Evolutionary conservation across 2,888 invertebrate genomes (phyloP).

Genomic region (Cryptocephalus primarius): DNA sequence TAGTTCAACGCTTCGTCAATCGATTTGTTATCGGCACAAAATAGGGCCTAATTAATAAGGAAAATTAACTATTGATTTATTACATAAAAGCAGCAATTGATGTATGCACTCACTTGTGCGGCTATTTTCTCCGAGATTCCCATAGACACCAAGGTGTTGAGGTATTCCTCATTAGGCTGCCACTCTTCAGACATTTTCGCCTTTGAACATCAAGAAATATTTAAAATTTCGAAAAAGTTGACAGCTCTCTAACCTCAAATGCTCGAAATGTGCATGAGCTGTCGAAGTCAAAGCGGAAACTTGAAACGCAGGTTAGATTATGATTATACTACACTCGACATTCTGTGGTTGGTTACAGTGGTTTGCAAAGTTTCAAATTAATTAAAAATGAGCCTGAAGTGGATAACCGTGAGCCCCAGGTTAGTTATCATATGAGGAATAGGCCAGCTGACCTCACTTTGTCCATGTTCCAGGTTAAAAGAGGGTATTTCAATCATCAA

Average conservation of each 20-base stretch:
- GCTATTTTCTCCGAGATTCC: constrained; percentile 37
- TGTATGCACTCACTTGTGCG: constrained; percentile 27
- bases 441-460: neutral
- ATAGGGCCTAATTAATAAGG: constrained; percentile 36
- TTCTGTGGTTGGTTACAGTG: too few relatives aligned
- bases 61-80: constrained; percentile 4
- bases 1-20: constrained; percentile 44
- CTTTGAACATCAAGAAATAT: too few relatives aligned
- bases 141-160: constrained; percentile 35
- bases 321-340: too few relatives aligned
- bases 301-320: too few relatives aligned
- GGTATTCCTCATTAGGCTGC: constrained; percentile 33
- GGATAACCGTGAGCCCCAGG: constrained; percentile 22
- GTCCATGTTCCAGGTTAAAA: constrained; percentile 21
- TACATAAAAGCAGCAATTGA: neutral
- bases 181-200: constrained; percentile 9
- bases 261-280: too few relatives aligned
- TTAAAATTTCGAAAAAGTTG: too few relatives aligned
- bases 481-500: constrained; percentile 27
- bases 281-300: too few relatives aligned
- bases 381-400: constrained; percentile 14
- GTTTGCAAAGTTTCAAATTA: too few relatives aligned
- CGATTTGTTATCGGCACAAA: constrained; percentile 44
- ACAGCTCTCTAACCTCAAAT: too few relatives aligned
- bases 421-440: constrained; percentile 5